Conservation (phyloP, 2,888 invertebrate species). For the Acanthosepion pharaonis region DNA sequence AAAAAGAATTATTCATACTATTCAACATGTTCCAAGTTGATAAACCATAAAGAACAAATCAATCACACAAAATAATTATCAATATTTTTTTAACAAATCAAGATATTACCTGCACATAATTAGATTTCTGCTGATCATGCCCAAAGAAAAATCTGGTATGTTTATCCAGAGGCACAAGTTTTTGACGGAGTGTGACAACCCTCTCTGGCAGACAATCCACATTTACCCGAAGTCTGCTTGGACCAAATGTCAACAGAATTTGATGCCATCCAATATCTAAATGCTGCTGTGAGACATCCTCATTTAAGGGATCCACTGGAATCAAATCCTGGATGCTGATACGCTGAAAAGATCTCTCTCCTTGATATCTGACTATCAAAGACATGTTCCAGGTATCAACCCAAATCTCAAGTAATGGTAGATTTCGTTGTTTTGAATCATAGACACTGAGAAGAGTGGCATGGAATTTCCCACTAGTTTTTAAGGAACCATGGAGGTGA, state of each 20-base stretch:
- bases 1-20: too few species aligned
- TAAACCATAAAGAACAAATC: too few species aligned
- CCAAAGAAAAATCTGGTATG: constrained; percentile 50
- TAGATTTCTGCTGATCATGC: not conserved
- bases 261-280: constrained; percentile 54
- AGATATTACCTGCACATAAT: constrained; percentile 25
- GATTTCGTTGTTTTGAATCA: constrained; percentile 52
- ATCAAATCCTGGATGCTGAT: constrained; percentile 56
- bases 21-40: too few species aligned
- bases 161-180: constrained; percentile 55
- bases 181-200: constrained; percentile 56
- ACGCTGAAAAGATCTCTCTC: constrained; percentile 64
- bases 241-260: constrained; percentile 58
- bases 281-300: not conserved
- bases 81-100: not conserved
- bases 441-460: constrained; percentile 61
- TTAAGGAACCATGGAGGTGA: constrained; percentile 44
- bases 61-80: not conserved
- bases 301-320: constrained; percentile 49
- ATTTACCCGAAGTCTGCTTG: constrained; percentile 56
- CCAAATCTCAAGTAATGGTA: constrained; percentile 62
- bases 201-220: constrained; percentile 58
- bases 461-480: constrained; percentile 47
- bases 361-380: constrained; percentile 64
- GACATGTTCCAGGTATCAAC: constrained; percentile 58